phyloP scores from a whole-genome alignment of 1,140 invertebrate genomes.

The Calycopis cecrops region DNA sequence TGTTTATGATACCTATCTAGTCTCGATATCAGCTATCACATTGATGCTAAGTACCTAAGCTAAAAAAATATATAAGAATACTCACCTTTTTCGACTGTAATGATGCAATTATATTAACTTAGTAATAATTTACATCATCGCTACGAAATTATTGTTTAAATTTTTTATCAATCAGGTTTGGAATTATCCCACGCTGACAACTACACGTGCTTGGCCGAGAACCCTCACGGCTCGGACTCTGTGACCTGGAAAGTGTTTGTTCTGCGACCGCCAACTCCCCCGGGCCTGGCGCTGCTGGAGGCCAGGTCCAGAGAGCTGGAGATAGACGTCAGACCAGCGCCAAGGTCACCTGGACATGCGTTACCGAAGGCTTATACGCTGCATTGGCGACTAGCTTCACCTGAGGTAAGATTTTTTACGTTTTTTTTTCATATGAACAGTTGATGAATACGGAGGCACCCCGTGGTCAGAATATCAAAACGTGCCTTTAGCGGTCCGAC shows the following conservation, averaged over 20 bases:
- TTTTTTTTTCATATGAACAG: too few relatives aligned
- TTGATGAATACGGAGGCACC: too few relatives aligned
- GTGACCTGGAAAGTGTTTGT: conserved; percentile 87
- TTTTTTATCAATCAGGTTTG: conserved; percentile 36
- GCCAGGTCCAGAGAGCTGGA: conserved; percentile 78
- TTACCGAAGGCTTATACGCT: conserved; percentile 52
- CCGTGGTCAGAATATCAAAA: too few relatives aligned
- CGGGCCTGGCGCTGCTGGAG: conserved; percentile 78
- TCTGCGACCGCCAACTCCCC: conserved; percentile 82
- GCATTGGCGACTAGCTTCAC: conserved; percentile 61
- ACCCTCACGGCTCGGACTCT: conserved; percentile 88
- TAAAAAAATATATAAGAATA: too few relatives aligned
- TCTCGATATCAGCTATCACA: too few relatives aligned
- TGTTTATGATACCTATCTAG: too few relatives aligned
- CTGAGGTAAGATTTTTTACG: conserved; percentile 41
- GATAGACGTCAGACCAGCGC: conserved; percentile 78
- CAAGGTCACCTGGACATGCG: conserved; percentile 55
- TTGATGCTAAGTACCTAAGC: too few relatives aligned
- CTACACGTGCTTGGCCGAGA: conserved; percentile 90
- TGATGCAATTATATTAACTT: too few relatives aligned
- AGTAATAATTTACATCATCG: too few relatives aligned
- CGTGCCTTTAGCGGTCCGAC: too few relatives aligned
- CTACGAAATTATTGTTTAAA: too few relatives aligned
- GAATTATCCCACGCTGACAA: conserved; percentile 84
- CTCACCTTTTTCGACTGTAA: too few relatives aligned